phyloP scores from a whole-genome alignment of 2,888 invertebrate species.

The Cerceris ruficornis region DNA sequence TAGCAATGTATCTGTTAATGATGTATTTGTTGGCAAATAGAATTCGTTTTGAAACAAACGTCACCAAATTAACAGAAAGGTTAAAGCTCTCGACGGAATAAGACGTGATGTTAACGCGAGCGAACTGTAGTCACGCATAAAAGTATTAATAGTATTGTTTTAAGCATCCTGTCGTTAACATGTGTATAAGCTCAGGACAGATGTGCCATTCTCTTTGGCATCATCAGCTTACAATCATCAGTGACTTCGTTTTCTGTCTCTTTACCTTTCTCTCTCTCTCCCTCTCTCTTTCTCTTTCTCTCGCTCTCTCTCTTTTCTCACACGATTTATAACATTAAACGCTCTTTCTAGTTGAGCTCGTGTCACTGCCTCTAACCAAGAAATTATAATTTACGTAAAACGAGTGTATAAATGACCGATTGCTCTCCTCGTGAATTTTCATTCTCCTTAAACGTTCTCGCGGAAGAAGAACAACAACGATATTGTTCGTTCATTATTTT shows the following conservation, averaged over 20 bases:
- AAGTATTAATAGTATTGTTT: conserved; percentile 80
- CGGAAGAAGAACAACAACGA: conserved; percentile 71
- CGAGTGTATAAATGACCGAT: conserved; percentile 64
- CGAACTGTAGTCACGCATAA: conserved; percentile 78
- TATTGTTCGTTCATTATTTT: conserved; percentile 55
- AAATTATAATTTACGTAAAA: conserved; percentile 64
- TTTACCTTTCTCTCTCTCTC: background rate
- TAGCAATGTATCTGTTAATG: too few species aligned
- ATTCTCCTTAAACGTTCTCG: conserved; percentile 50
- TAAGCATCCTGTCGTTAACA: conserved; percentile 80
- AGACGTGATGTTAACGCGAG: conserved; percentile 68
- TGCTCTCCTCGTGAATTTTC: conserved; percentile 65
- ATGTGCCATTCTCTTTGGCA: conserved; percentile 65
- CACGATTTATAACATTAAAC: background rate
- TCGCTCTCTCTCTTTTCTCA: background rate
- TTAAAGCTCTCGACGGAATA: background rate
- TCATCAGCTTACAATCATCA: conserved; percentile 49
- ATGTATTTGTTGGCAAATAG: too few species aligned
- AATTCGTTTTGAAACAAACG: too few species aligned
- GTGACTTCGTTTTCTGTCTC: conserved; percentile 47
- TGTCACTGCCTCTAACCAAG: conserved; percentile 35
- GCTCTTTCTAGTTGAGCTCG: conserved; percentile 9
- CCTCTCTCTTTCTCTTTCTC: background rate
- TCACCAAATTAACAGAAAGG: too few species aligned
- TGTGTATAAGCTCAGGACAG: conserved; percentile 81